Evolutionary conservation across 1,140 invertebrate species (phyloP), one percentile per base, ranked within the genome.

Genomic region (Trachelipus rathkii): DNA sequence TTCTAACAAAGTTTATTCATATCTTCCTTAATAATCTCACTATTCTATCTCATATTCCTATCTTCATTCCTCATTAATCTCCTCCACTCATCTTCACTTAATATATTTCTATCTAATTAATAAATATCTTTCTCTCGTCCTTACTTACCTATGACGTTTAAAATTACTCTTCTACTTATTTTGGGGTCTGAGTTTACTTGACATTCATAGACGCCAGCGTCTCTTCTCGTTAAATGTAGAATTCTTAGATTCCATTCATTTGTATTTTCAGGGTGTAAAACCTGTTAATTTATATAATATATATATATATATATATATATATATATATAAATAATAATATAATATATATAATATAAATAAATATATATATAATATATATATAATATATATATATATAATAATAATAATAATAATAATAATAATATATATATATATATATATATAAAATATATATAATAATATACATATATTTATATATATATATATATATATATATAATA

Each of bases 221-320:
- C 87, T 66, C 83, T 81, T 11, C 82, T 77, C 81, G 87, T 84
- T 0, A 87, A 85, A 81, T 86, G 87, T 76, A 85, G 85, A 76
- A 89, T 88, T 68, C 87, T 84, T n/a, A 89, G 83, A 43, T 85
- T 86, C 87, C 87, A 89, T 76, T 88, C 87, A 76, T 87, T 85
- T 0, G 84, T 82, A 11, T 84, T 84, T 24, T 85, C 84, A 70
- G 83, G 82, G 81, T 85, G 84, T 45, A 75, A 43, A 10, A 69
- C 73, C 73, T 75, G 73, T 43, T 10, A 33, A 33, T 33, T 3
- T 3, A 33, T 33, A 33, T 67, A 67, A 44, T 46, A 72, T 43
- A 53, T 72, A 15, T 46, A 53, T 43, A 15, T 44, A 15, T 43
- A 3, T 15, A 19, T 44, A 53, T 13, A 11, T 15, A 53, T 19